Evolutionary conservation across 2,797 vertebrate genomes (phyloP).

Genomic region (Centroberyx gerrardi): DNA sequence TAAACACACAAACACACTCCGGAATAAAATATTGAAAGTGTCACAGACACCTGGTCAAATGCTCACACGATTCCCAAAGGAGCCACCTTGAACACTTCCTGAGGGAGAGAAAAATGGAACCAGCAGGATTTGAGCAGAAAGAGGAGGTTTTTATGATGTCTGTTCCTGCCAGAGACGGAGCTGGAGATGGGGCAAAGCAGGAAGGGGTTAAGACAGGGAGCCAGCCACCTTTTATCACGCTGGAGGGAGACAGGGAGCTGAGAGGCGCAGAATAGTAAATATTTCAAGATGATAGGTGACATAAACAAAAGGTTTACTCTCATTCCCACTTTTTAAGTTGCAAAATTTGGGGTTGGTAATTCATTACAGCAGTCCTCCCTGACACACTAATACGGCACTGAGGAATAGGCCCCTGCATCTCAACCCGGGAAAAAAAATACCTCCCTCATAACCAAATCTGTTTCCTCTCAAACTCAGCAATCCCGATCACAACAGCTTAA

Average conservation of each 20-base stretch:
- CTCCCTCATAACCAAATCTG: slow-evolving; percentile 19
- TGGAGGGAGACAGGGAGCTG: slow-evolving; percentile 82
- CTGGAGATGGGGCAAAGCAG: slow-evolving; percentile 65
- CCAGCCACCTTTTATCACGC: slow-evolving; percentile 85
- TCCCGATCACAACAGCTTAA: slow-evolving; percentile 28
- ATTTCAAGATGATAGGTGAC: slow-evolving; percentile 88
- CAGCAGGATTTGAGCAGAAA: slow-evolving; percentile 68
- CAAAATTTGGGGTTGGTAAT: slow-evolving; percentile 83
- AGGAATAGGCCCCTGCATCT: slow-evolving; percentile 71
- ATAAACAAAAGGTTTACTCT: slow-evolving; percentile 87
- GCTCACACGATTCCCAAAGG: slow-evolving; percentile 76
- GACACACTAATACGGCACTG: slow-evolving; percentile 74
- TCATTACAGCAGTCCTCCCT: slow-evolving; percentile 77
- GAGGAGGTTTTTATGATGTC: slow-evolving; percentile 66
- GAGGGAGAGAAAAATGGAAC: slow-evolving; percentile 52
- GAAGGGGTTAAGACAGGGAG: slow-evolving; percentile 82
- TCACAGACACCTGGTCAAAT: slow-evolving; percentile 85
- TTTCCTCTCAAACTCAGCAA: slow-evolving; percentile 43
- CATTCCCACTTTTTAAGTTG: slow-evolving; percentile 85
- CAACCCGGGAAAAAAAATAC: slow-evolving; percentile 46
- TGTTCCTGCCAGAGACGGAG: slow-evolving; percentile 62
- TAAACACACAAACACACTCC: slow-evolving; percentile 77
- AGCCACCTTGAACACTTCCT: slow-evolving; percentile 76
- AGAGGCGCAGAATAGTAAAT: slow-evolving; percentile 82
- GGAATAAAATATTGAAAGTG: slow-evolving; percentile 82